phyloP scores from a whole-genome alignment of 2,797 vertebrate species.

The Falco concolor region DNA sequence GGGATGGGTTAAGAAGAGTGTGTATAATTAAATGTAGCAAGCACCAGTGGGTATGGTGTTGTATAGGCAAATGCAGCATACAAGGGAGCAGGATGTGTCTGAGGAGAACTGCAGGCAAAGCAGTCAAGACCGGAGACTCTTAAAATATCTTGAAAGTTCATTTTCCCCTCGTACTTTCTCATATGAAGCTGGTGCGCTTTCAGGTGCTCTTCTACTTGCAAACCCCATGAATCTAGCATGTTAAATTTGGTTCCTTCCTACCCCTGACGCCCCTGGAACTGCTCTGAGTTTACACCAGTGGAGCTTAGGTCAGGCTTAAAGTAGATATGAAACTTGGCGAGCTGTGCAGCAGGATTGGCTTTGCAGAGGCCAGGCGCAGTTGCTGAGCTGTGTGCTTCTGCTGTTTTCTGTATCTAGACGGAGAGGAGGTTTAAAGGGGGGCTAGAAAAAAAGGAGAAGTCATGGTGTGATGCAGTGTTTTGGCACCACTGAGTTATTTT shows the following conservation, averaged over 20 bases:
- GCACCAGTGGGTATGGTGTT: background rate
- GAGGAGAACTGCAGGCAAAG: background rate
- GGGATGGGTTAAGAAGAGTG: background rate
- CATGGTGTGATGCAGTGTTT: slow-evolving; percentile 17
- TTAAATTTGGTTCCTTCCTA: background rate
- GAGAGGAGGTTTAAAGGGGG: background rate
- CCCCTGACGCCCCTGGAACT: background rate
- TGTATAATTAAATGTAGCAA: background rate
- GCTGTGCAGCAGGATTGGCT: background rate
- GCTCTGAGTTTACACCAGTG: background rate
- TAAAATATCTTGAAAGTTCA: background rate
- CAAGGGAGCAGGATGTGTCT: too few species aligned
- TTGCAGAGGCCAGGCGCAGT: fast-evolving
- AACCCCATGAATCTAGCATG: background rate
- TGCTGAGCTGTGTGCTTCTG: background rate
- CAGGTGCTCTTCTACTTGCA: background rate
- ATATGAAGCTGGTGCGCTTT: background rate
- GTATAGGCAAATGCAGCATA: background rate
- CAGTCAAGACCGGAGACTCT: background rate
- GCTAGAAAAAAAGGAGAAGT: background rate
- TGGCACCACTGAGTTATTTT: slow-evolving; percentile 33
- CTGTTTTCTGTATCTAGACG: background rate
- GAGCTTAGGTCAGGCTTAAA: background rate
- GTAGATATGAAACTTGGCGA: background rate
- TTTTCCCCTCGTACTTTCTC: background rate